A percentile compares a stretch with the other conserved stretches of the same genome.
These are phyloP conservation scores for Emydocephalus ijimae DNA, from an alignment of 2,113 vertebrate genomes.

Conservation along the genomic window DNA sequence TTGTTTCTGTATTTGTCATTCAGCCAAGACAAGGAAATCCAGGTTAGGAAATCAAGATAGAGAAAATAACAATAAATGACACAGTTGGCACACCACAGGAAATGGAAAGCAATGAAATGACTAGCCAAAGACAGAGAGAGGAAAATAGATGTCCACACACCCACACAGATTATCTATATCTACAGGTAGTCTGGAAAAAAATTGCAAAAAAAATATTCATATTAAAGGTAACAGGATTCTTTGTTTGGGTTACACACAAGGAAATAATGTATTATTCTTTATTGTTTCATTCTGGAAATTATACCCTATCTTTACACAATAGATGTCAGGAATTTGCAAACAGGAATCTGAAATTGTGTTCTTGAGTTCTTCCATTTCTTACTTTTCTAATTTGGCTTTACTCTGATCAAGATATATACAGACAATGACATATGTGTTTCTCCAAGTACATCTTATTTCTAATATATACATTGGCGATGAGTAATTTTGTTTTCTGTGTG, in stretches of 20 bases:
- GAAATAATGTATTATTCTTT: not conserved
- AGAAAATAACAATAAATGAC: not conserved
- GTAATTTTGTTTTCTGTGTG: not conserved
- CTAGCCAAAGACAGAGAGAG: not conserved
- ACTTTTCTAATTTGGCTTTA: not conserved
- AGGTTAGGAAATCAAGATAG: not conserved
- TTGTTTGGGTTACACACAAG: not conserved
- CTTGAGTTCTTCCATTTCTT: not conserved
- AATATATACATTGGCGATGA: not conserved
- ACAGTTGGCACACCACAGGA: conserved; percentile 4
- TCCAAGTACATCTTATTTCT: not conserved
- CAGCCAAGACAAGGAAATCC: conserved; percentile 10
- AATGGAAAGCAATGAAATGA: conserved; percentile 10
- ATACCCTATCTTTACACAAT: not conserved
- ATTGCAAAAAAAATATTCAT: not conserved
- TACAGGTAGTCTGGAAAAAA: not conserved
- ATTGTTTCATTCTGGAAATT: not conserved
- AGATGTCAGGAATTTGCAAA: not conserved
- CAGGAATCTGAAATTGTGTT: not conserved
- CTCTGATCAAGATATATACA: not conserved
- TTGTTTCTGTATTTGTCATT: conserved; percentile 7
- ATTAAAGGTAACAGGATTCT: not conserved
- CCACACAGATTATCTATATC: not conserved
- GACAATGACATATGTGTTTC: not conserved
- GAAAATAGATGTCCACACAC: not conserved